Evolutionary conservation across 1,140 invertebrate species (phyloP).

Genomic region (Pollicipes pollicipes): DNA sequence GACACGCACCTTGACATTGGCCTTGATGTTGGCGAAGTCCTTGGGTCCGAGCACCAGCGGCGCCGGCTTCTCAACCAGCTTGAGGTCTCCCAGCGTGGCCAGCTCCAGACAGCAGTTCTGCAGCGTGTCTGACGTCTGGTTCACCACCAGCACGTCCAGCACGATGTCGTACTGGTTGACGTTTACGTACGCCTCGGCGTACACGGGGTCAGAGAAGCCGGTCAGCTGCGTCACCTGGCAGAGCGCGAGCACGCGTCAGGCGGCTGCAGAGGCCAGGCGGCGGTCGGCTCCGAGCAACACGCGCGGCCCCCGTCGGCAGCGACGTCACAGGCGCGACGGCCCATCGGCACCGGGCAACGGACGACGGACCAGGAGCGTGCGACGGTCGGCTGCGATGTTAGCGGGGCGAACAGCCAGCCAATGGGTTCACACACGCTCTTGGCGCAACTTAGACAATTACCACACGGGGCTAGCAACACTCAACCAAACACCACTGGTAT

Average conservation of each 20-base stretch:
- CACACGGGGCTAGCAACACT: too few species aligned
- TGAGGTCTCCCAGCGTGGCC: conserved; percentile 92
- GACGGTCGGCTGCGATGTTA: too few species aligned
- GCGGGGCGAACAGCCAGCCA: too few species aligned
- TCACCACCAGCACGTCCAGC: conserved; percentile 90
- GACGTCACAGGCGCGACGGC: too few species aligned
- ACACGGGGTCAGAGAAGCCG: conserved; percentile 98
- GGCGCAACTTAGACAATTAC: too few species aligned
- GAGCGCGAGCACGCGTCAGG: conserved; percentile 11
- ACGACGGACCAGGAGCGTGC: too few species aligned
- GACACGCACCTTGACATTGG: conserved; percentile 59
- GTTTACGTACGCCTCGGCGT: conserved; percentile 96
- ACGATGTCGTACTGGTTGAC: conserved; percentile 99
- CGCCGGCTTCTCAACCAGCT: conserved; percentile 91
- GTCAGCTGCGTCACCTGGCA: conserved; percentile 82
- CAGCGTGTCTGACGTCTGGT: conserved; percentile 91
- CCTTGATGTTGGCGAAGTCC: conserved; percentile 96
- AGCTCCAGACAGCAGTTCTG: conserved; percentile 96
- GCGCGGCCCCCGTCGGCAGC: too few species aligned
- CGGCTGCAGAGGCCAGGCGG: too few species aligned
- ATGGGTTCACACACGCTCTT: too few species aligned
- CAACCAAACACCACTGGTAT: too few species aligned
- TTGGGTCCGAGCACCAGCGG: conserved; percentile 86
- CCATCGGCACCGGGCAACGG: too few species aligned
- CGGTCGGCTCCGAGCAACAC: too few species aligned